Percentiles rank a stretch among this genome's conserved stretches.
Evolutionary conservation across 2,888 invertebrate genomes (phyloP).

Genomic region (Acanthacorydalis orientalis): DNA sequence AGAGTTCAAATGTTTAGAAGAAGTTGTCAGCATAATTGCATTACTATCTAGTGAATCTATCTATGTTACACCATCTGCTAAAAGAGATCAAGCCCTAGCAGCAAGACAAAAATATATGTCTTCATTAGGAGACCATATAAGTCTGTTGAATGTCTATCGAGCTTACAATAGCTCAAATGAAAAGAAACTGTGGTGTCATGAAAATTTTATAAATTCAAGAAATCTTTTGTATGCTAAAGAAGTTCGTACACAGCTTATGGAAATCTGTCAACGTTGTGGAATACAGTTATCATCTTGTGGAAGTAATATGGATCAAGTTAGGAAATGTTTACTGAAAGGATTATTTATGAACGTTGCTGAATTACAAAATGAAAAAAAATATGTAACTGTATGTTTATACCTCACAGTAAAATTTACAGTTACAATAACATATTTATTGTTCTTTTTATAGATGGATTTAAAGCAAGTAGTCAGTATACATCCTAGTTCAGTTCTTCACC

Average conservation of each 20-base stretch:
- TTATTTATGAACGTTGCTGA: slow-evolving; percentile 79
- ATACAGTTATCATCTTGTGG: slow-evolving; percentile 48
- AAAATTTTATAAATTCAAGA: slow-evolving; percentile 70
- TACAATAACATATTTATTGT: background rate
- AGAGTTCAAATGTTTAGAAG: slow-evolving; percentile 60
- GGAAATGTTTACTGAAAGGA: slow-evolving; percentile 68
- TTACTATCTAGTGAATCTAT: slow-evolving; percentile 79
- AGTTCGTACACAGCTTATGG: slow-evolving; percentile 61
- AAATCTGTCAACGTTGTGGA: slow-evolving; percentile 46
- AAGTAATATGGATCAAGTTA: slow-evolving; percentile 39
- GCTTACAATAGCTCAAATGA: slow-evolving; percentile 51
- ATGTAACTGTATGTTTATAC: slow-evolving; percentile 38
- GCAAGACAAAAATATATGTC: slow-evolving; percentile 67
- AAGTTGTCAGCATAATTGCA: slow-evolving; percentile 72
- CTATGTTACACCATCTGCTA: slow-evolving; percentile 54
- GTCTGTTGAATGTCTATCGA: slow-evolving; percentile 73
- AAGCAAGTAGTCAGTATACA: slow-evolving; percentile 62
- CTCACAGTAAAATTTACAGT: background rate
- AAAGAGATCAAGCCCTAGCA: slow-evolving; percentile 57
- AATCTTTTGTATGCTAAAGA: slow-evolving; percentile 69
- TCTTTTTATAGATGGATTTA: slow-evolving; percentile 34
- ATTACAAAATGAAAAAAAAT: slow-evolving; percentile 51
- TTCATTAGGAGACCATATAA: slow-evolving; percentile 81
- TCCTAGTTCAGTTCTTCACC: slow-evolving; percentile 64
- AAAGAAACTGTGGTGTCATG: slow-evolving; percentile 74